phyloP scores from a whole-genome alignment of 2,888 invertebrate species.

The Eupithecia exiguata region DNA sequence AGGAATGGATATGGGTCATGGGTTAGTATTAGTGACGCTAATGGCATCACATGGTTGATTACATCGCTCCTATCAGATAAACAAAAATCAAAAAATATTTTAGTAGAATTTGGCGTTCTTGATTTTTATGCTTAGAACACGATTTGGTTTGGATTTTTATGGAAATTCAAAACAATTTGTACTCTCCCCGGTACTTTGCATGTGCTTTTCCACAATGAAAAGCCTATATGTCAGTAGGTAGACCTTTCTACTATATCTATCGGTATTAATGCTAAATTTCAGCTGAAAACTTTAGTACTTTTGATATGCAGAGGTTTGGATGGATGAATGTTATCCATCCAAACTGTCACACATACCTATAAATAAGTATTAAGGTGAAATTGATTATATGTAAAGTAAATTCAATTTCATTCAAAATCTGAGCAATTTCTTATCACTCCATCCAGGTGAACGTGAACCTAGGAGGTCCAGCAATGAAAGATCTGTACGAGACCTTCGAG shows the following conservation, averaged over 20 bases:
- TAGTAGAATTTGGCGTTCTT: neutral
- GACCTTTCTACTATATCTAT: too few species aligned
- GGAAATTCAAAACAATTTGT: too few species aligned
- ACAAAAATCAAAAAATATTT: too few species aligned
- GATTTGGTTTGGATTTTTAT: too few species aligned
- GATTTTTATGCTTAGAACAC: too few species aligned
- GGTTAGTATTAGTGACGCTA: conserved; percentile 53
- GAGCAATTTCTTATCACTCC: neutral
- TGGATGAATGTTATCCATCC: too few species aligned
- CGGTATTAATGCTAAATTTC: neutral
- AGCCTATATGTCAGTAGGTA: too few species aligned
- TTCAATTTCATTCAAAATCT: neutral
- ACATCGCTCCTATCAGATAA: too few species aligned
- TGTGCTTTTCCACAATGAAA: too few species aligned
- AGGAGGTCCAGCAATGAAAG: conserved; percentile 87
- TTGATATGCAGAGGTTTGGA: neutral
- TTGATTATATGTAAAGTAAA: too few species aligned
- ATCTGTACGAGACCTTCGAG: conserved; percentile 85
- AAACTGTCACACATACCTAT: too few species aligned
- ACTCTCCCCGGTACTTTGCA: too few species aligned
- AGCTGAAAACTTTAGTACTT: neutral
- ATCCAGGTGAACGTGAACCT: conserved; percentile 84
- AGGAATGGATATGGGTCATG: conserved; percentile 75
- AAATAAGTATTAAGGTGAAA: neutral
- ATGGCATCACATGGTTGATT: neutral